These are phyloP conservation scores for Megalurothrips usitatus DNA, from an alignment of 2,888 invertebrate genomes.

Conservation along the genomic window DNA sequence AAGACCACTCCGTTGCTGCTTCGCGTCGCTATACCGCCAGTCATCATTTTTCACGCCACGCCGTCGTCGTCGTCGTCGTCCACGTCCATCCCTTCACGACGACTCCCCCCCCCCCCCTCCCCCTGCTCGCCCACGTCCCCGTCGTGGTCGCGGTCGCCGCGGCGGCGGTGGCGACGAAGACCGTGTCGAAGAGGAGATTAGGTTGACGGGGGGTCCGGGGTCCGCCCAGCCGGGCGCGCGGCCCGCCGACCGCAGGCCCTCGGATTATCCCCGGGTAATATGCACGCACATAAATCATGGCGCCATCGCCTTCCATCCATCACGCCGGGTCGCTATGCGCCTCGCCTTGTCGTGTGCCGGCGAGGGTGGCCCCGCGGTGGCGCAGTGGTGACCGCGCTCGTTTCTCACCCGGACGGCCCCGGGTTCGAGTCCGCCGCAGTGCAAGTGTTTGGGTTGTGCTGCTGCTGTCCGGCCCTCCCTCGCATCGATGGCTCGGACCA, in stretches of 20 bases:
- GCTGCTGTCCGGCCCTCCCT: too few relatives aligned
- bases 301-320: not conserved
- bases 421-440: not conserved
- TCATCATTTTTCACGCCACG: conserved; percentile 16
- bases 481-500: too few relatives aligned
- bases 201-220: not conserved
- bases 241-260: not conserved
- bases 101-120: not conserved
- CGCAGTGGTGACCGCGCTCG: not conserved
- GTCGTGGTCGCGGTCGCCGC: not conserved
- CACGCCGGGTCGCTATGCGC: not conserved
- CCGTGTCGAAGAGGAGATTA: conserved; percentile 18
- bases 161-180: not conserved
- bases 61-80: not conserved
- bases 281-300: conserved; percentile 24
- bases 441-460: not conserved
- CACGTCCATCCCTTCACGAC: not conserved
- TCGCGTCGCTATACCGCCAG: not conserved
- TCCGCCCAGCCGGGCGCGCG: too few relatives aligned
- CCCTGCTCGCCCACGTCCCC: too few relatives aligned
- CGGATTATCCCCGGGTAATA: conserved; percentile 17
- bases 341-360: too few relatives aligned
- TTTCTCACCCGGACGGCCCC: not conserved
- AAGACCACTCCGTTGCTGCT: not conserved
- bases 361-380: too few relatives aligned